Percentiles rank a stretch among this genome's conserved stretches.
phyloP scores from a whole-genome alignment of 2,888 invertebrate genomes.

The Megamerina dolium region DNA sequence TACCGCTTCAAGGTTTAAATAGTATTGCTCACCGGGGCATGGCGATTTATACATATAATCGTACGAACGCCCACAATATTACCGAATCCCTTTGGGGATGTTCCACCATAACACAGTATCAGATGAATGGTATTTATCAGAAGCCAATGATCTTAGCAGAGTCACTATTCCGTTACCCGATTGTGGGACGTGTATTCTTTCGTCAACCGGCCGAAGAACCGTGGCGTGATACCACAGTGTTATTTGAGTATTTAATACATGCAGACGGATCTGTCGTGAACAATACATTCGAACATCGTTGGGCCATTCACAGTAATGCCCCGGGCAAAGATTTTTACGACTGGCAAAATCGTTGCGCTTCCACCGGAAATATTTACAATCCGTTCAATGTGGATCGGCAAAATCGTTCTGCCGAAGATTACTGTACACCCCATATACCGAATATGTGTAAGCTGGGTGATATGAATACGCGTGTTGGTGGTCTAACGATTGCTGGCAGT shows the following conservation, averaged over 20 bases:
- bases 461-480: constrained; percentile 64
- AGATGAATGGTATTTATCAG: constrained; percentile 60
- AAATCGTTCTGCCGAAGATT: constrained; percentile 54
- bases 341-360: constrained; percentile 80
- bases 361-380: constrained; percentile 70
- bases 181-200: constrained; percentile 78
- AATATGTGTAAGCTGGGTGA: constrained; percentile 73
- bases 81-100: constrained; percentile 51
- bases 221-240: constrained; percentile 77
- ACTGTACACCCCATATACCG: constrained; percentile 55
- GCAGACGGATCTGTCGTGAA: constrained; percentile 77
- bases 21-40: constrained; percentile 78
- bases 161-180: constrained; percentile 78
- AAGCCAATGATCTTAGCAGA: constrained; percentile 71
- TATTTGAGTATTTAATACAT: constrained; percentile 78
- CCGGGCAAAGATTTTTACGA: constrained; percentile 86
- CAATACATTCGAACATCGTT: constrained; percentile 68
- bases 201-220: constrained; percentile 74
- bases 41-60: constrained; percentile 39
- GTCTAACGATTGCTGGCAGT: constrained; percentile 68
- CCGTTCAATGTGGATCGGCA: constrained; percentile 68
- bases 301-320: constrained; percentile 74
- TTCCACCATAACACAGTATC: constrained; percentile 60
- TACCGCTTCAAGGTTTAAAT: constrained; percentile 73
- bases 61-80: constrained; percentile 36